phyloP scores from a whole-genome alignment of 2,113 vertebrate genomes.

The Pristiophorus japonicus region DNA sequence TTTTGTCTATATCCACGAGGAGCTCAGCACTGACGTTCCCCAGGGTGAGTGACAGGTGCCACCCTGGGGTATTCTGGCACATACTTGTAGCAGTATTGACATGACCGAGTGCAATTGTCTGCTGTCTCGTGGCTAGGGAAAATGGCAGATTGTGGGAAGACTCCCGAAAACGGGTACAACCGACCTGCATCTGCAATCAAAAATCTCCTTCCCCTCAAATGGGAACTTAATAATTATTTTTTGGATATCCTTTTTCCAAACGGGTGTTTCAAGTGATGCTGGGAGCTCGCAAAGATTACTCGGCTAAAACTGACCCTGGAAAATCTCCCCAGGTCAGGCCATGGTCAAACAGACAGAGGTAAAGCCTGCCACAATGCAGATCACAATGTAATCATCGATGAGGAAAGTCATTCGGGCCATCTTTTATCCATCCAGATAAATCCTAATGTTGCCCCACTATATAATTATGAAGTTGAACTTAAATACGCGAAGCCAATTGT shows the following conservation, averaged over 20 bases:
- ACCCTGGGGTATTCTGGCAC: not conserved
- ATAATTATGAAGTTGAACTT: not conserved
- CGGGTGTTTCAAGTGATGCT: too few species aligned
- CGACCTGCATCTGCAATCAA: not conserved
- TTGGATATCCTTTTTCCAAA: too few species aligned
- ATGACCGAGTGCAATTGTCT: not conserved
- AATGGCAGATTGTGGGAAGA: not conserved
- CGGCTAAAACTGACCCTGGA: too few species aligned
- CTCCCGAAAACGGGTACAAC: not conserved
- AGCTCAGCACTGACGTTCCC: not conserved
- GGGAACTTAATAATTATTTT: not conserved
- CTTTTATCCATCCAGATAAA: not conserved
- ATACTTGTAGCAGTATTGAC: not conserved
- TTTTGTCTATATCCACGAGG: not conserved
- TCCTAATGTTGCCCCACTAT: not conserved
- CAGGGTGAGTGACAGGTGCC: not conserved
- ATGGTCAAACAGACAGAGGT: not conserved
- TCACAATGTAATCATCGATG: not conserved
- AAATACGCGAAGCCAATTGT: not conserved
- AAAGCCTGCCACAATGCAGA: not conserved
- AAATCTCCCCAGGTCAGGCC: too few species aligned
- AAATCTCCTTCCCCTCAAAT: not conserved
- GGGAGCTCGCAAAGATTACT: too few species aligned
- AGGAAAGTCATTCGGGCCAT: not conserved
- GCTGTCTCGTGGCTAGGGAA: not conserved